Evolutionary conservation across 2,113 vertebrate genomes (phyloP).

Genomic region (Cisticola juncidis): DNA sequence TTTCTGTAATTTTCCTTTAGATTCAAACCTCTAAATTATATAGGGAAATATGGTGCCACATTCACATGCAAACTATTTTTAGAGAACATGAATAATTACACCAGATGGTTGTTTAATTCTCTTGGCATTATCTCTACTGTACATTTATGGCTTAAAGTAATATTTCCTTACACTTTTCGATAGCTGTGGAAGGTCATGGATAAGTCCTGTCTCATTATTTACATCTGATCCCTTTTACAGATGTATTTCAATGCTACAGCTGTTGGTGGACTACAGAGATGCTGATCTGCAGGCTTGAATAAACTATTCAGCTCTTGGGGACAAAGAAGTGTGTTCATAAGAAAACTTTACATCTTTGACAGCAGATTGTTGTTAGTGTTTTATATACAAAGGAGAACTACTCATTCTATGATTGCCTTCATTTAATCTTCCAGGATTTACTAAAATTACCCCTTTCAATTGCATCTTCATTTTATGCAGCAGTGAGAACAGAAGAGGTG

Average conservation of each 20-base stretch:
- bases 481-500: neutral
- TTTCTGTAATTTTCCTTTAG: slow-evolving; percentile 52
- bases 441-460: slow-evolving; percentile 27
- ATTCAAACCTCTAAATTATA: slow-evolving; percentile 60
- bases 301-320: neutral
- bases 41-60: slow-evolving; percentile 47
- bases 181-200: slow-evolving; percentile 23
- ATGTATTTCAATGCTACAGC: slow-evolving; percentile 23
- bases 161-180: slow-evolving; percentile 66
- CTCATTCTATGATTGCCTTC: slow-evolving; percentile 17
- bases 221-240: slow-evolving; percentile 39
- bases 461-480: neutral
- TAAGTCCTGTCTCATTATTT: slow-evolving; percentile 43
- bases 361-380: slow-evolving; percentile 28
- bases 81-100: slow-evolving; percentile 74
- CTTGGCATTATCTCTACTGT: slow-evolving; percentile 74
- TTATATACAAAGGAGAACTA: slow-evolving; percentile 47
- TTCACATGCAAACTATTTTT: slow-evolving; percentile 76
- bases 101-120: slow-evolving; percentile 78
- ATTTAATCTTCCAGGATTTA: slow-evolving; percentile 46
- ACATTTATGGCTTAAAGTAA: slow-evolving; percentile 68
- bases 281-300: slow-evolving; percentile 41
- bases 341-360: slow-evolving; percentile 33
- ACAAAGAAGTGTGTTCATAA: neutral
- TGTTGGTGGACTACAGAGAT: slow-evolving; percentile 27